Conservation (phyloP, 2,888 invertebrate genomes). For the Netelia inedita region DNA sequence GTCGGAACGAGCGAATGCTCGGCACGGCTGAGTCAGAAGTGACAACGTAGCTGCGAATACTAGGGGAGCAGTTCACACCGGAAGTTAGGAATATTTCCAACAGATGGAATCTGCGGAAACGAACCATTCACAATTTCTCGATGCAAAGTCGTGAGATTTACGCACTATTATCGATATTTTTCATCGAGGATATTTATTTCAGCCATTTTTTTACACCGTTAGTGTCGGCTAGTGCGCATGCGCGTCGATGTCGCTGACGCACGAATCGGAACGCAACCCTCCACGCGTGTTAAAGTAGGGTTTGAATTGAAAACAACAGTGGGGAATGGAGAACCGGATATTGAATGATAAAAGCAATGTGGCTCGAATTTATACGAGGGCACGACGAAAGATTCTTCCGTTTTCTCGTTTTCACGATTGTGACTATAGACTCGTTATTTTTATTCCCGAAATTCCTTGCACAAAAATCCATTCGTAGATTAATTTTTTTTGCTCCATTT, state of each 20-base stretch:
- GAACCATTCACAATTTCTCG: conserved; percentile 2
- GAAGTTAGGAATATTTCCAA: background rate
- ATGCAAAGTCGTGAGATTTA: background rate
- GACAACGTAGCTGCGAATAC: conserved; percentile 4
- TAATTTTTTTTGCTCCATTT: too few relatives aligned
- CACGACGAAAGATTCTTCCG: background rate
- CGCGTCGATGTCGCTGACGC: too few relatives aligned
- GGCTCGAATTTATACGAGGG: background rate
- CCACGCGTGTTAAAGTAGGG: background rate
- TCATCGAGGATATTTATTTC: background rate
- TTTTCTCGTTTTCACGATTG: background rate
- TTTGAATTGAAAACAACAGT: background rate
- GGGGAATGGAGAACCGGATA: background rate
- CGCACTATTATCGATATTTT: too few relatives aligned
- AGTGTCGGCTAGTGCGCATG: too few relatives aligned
- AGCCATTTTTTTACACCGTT: background rate
- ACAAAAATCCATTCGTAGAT: too few relatives aligned
- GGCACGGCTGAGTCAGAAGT: background rate
- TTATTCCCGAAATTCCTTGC: background rate
- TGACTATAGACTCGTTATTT: background rate
- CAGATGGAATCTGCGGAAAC: conserved; percentile 20
- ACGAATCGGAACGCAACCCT: too few relatives aligned
- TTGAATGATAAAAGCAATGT: background rate
- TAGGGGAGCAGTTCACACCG: conserved; percentile 19
- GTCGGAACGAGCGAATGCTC: background rate